Evolutionary conservation across 1,140 invertebrate species (phyloP), one percentile per base, ranked within the genome.

Genomic region (Drosophila lini): DNA sequence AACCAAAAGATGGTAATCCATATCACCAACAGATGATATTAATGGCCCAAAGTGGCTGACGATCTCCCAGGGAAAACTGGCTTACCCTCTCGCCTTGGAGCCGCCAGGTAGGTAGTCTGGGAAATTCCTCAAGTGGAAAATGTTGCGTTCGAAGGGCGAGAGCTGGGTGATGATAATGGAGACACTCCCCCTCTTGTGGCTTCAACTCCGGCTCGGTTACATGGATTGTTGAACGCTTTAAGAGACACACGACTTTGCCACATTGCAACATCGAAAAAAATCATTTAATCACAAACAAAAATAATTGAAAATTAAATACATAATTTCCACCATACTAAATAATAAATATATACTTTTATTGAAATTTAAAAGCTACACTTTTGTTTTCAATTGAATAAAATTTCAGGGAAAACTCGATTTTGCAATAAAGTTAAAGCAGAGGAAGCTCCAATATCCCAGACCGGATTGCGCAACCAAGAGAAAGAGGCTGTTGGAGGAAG

Each of bases 191-290:
- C 6, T 25, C 47, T 22, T 10, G 0, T 40, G 19, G 44, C 48
- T 31, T n/a, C 53, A 48, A 41, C 60, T n/a, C 28, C 53, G 53
- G 38, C 31, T 76, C 47, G 34, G 74, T 77, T 77, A 60, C 74
- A 77, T 55, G 74, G 74, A 40, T 77, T 77, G 74, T 77, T 77
- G 74, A 77, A 38, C 61, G 40, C 47, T 60, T 60, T 48, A 73
- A 61, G 53, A 61, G 48, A 32, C 69, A 34, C 28, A 38, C 36
- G 25, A 63, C 28, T 31, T 31, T 68, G 32, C 47, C 42, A 44
- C 45, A 25, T 81, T 76, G 81, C 82, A 67, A 81, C 69, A 78
- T 70, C 45, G 38, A 15, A 70, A 42, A 48, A 69, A 67, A 52
- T 45, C n/a, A 42, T 32, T 70, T 63, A 25, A 65, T 41, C 34